Evolutionary conservation across 1,140 invertebrate genomes (phyloP).

Genomic region (Macrobrachium nipponense): DNA sequence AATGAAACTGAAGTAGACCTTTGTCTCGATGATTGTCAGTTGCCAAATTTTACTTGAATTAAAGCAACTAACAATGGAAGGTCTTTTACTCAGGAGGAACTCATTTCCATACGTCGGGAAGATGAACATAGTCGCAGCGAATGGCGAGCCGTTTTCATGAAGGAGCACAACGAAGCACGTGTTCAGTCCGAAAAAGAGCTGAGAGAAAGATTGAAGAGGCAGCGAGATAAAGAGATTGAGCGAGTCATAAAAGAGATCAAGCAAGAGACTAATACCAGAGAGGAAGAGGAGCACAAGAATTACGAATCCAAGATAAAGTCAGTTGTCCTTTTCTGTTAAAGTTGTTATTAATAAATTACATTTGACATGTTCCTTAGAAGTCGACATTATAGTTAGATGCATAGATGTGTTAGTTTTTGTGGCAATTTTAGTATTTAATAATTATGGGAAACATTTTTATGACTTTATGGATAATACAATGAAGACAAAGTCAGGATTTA

Average conservation of each 20-base stretch:
- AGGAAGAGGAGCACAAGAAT: slow-evolving; percentile 18
- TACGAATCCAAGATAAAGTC: slow-evolving; percentile 37
- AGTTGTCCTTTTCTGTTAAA: neutral
- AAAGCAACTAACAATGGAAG: too few relatives aligned
- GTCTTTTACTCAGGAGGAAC: slow-evolving; percentile 18
- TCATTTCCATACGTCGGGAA: neutral
- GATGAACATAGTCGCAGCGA: slow-evolving; percentile 34
- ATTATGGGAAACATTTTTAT: neutral
- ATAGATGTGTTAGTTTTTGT: too few relatives aligned
- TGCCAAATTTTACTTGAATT: too few relatives aligned
- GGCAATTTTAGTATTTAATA: neutral
- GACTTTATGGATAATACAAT: neutral
- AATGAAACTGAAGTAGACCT: too few relatives aligned
- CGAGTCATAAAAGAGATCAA: slow-evolving; percentile 47
- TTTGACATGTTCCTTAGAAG: neutral
- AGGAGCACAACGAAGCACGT: slow-evolving; percentile 35
- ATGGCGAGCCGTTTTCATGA: slow-evolving; percentile 44
- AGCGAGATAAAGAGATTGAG: slow-evolving; percentile 56
- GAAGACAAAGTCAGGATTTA: too few relatives aligned
- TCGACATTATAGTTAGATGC: neutral
- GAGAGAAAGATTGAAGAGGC: slow-evolving; percentile 44
- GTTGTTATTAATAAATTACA: neutral
- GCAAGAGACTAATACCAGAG: slow-evolving; percentile 35
- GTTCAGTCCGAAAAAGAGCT: slow-evolving; percentile 41
- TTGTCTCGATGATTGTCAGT: too few relatives aligned